Evolutionary conservation across 2,113 vertebrate genomes (phyloP), one percentile per base, ranked within the genome.

Genomic region (Nannobrachium achirus): DNA sequence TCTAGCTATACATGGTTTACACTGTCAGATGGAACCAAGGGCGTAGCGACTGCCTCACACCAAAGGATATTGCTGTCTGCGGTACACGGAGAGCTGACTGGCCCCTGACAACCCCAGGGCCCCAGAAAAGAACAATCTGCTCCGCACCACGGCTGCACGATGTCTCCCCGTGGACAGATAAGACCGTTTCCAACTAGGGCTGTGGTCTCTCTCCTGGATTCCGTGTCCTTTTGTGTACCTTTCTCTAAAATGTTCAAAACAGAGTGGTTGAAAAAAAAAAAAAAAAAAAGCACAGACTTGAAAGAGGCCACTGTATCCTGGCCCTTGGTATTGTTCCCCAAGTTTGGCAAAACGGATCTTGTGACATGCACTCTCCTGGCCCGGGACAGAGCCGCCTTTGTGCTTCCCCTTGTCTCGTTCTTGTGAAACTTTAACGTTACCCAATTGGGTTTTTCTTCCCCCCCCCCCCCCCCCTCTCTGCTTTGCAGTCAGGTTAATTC

Each of bases 331-430:
- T 88, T 91, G 88, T 90, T 88, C 79, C 66, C 79, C 7, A 19
- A 71, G 63, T 82, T 89, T 81, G 79, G 83, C 78, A 78, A 84
- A 83, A 81, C 58, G 67, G 84, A 91, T 89, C 91, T 86, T 90
- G 89, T 90, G 89, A 91, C 88, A 86, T 83, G 75, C 72, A 82
- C 82, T 90, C 77, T 72, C 67, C 76, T 76, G 78, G 85, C 76
- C 56, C 56, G 77, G 79, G 77, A 93, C 91, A 92, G 87, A 89
- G 80, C 53, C 38, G 76, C 79, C 86, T 91, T 93, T 92, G 89
- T 91, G 72, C 71, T 62, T 71, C 53, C 25, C 25, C 55, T 56
- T 58, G 73, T 87, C 69, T 81, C 39, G 1, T 80, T 86, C 73
- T 85, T 80, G 75, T 70, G 75, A 83, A 89, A 88, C 84, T 80